Conservation (phyloP, 2,888 invertebrate genomes). For the Eulithis prunata region DNA sequence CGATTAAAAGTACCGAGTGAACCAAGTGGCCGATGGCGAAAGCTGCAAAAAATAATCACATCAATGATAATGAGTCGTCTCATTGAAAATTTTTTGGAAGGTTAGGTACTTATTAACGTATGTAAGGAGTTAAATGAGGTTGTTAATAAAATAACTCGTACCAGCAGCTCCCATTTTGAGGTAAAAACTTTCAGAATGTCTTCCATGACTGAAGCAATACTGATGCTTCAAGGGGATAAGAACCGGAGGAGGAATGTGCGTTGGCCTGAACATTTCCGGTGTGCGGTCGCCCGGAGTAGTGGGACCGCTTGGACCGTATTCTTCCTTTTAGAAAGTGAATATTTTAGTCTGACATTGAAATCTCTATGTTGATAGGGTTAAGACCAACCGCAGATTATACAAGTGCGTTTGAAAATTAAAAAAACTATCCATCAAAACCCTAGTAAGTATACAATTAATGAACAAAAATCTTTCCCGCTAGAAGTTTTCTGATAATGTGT, state of each 20-base stretch:
- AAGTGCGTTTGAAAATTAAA: background rate
- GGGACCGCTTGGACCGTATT: slow-evolving; percentile 40
- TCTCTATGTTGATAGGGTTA: background rate
- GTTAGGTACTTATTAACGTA: too few species aligned
- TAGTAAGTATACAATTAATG: too few species aligned
- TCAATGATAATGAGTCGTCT: too few species aligned
- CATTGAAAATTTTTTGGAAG: too few species aligned
- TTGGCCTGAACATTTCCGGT: slow-evolving; percentile 53
- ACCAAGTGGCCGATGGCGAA: slow-evolving; percentile 92
- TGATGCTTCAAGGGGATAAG: slow-evolving; percentile 78
- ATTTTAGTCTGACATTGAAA: background rate
- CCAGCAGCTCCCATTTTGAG: slow-evolving; percentile 90
- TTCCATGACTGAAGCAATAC: slow-evolving; percentile 87
- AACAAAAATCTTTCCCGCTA: too few species aligned
- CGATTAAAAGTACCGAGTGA: slow-evolving; percentile 88
- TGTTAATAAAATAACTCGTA: slow-evolving; percentile 52
- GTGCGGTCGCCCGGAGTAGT: slow-evolving; percentile 56
- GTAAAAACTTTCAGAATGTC: slow-evolving; percentile 90
- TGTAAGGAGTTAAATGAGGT: background rate
- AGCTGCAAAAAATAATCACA: slow-evolving; percentile 69
- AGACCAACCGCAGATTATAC: background rate
- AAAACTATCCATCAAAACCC: too few species aligned
- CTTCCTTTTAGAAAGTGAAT: slow-evolving; percentile 46
- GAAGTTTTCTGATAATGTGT: background rate
- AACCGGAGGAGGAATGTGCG: slow-evolving; percentile 66